phyloP scores from a whole-genome alignment of 2,888 invertebrate species.

The Liposcelis brunnea region DNA sequence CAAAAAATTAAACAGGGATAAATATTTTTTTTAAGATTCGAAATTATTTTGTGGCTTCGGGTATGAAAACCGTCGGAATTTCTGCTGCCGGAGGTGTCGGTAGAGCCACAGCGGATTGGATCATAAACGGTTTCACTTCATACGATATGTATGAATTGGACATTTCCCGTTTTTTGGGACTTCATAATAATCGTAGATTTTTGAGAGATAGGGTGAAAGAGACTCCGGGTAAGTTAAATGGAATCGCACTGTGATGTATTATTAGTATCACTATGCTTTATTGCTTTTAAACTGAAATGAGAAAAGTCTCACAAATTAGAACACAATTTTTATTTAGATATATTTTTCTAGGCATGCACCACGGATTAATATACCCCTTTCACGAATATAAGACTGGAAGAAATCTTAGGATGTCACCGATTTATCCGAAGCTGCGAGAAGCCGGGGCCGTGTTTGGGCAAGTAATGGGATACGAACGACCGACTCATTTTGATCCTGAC shows the following conservation, averaged over 20 bases:
- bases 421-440: conserved; percentile 78
- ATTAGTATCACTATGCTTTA: neutral
- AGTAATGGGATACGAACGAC: conserved; percentile 94
- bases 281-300: no score
- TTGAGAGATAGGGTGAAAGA: conserved; percentile 80
- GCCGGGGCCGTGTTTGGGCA: conserved; percentile 92
- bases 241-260: neutral
- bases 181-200: conserved; percentile 91
- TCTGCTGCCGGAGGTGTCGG: conserved; percentile 93
- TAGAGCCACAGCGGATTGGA: conserved; percentile 70
- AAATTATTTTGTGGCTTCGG: conserved; percentile 84
- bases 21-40: conserved; percentile 43
- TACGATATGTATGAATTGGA: conserved; percentile 80
- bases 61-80: conserved; percentile 93
- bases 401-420: conserved; percentile 83
- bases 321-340: no score
- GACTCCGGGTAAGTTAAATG: conserved; percentile 52
- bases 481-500: conserved; percentile 67
- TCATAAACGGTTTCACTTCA: conserved; percentile 61
- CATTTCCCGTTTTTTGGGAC: conserved; percentile 72
- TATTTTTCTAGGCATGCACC: conserved; percentile 41
- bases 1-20: neutral
- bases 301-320: no score
- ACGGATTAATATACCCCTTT: conserved; percentile 66
- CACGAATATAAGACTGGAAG: conserved; percentile 75